Base-by-base conservation (phyloP, 2,888 invertebrate species). In the Choreutis nemorana region DNA sequence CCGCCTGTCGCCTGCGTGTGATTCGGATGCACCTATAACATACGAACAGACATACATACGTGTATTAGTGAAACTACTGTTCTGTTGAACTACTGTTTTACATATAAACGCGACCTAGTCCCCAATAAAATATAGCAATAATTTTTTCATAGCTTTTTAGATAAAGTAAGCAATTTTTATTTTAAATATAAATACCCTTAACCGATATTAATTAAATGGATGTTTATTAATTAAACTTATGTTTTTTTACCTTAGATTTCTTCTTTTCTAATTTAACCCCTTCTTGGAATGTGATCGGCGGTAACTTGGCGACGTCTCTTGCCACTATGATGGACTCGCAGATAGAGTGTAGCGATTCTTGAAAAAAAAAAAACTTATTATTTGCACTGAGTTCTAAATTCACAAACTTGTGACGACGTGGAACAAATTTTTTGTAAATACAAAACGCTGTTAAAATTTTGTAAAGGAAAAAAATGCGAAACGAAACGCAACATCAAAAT, bases 311-410 rank as follows among this genome's bases (percentile, higher is more conserved):
- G 33, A 90, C 87, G 41, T 91, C 90, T 34, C 91, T 79, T 1
- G 92, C 91, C 14, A 94, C 91, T 34, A 87, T 77, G 53, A 94
- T 86, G 18, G 93, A 89, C 58, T 96, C 95, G 43, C 91, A 90
- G 40, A 97, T 91, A 0, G 94, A 89, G 56, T 88, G 89, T 29
- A 97, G 67, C 0, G 94, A 94, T 78, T 96, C 97, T 94, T 67
- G 75, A 72, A 43, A 34, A 3, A 29, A 26, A 33, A 31, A 13
- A n/a, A n/a, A n/a, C n/a, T n/a, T n/a, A n/a, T n/a, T n/a, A n/a
- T n/a, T n/a, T n/a, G n/a, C n/a, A n/a, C n/a, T n/a, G n/a, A n/a
- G n/a, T n/a, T n/a, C n/a, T n/a, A n/a, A n/a, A n/a, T n/a, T n/a
- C n/a, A n/a, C n/a, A n/a, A n/a, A n/a, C n/a, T n/a, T n/a, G n/a